phyloP scores from a whole-genome alignment of 2,888 invertebrate species.

The Dione vanillae region DNA sequence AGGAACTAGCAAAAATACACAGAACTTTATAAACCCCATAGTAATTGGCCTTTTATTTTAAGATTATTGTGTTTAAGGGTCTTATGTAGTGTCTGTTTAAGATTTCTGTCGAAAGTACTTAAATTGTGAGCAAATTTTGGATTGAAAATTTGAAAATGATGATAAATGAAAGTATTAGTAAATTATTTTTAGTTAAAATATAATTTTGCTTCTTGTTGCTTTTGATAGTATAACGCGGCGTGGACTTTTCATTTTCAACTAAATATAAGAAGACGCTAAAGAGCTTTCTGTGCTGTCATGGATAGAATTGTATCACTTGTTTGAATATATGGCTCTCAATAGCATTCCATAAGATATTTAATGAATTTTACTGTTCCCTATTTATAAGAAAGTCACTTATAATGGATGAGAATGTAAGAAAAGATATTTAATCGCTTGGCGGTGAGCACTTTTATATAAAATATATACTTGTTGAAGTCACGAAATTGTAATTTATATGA shows the following conservation, averaged over 20 bases:
- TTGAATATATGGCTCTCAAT: slow-evolving; percentile 45
- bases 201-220: slow-evolving; percentile 29
- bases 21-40: slow-evolving; percentile 51
- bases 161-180: slow-evolving; percentile 22
- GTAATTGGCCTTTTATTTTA: slow-evolving; percentile 46
- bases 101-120: slow-evolving; percentile 37
- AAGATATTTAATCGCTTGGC: slow-evolving; percentile 47
- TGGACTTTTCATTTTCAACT: slow-evolving; percentile 35
- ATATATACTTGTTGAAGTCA: slow-evolving; percentile 54
- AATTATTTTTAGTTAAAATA: slow-evolving; percentile 24
- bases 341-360: slow-evolving; percentile 61
- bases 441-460: slow-evolving; percentile 54
- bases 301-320: slow-evolving; percentile 45
- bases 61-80: slow-evolving; percentile 52
- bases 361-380: slow-evolving; percentile 42
- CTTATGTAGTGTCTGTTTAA: slow-evolving; percentile 45
- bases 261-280: slow-evolving; percentile 49
- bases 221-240: slow-evolving; percentile 38
- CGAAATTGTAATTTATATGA: slow-evolving; percentile 49
- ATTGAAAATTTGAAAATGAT: slow-evolving; percentile 20
- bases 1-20: slow-evolving; percentile 27
- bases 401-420: slow-evolving; percentile 22
- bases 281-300: slow-evolving; percentile 49
- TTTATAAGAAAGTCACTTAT: slow-evolving; percentile 38
- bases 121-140: slow-evolving; percentile 28